Evolutionary conservation across 2,888 invertebrate species (phyloP).

Genomic region (Abrostola tripartita): DNA sequence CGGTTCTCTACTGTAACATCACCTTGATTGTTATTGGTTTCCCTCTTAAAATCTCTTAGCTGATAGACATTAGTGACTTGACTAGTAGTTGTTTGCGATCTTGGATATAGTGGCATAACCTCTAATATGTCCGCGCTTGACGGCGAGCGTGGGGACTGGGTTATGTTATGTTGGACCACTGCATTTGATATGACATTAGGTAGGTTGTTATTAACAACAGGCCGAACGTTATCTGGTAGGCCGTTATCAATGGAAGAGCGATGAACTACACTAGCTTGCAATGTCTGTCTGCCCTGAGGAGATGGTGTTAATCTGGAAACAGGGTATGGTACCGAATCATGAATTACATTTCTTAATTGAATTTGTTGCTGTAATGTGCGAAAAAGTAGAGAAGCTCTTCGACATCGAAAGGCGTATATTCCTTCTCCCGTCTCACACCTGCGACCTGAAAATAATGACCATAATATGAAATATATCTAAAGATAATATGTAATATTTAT

Average conservation of each 20-base stretch:
- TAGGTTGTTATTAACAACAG: constrained; percentile 68
- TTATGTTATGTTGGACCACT: constrained; percentile 63
- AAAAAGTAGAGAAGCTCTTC: constrained; percentile 95
- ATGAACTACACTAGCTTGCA: constrained; percentile 81
- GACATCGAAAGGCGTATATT: constrained; percentile 97
- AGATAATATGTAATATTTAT: not conserved
- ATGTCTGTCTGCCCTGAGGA: constrained; percentile 77
- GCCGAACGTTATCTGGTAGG: constrained; percentile 67
- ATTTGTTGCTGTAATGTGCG: constrained; percentile 95
- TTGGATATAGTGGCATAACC: constrained; percentile 85
- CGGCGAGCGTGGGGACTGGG: constrained; percentile 82
- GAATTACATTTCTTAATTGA: constrained; percentile 89
- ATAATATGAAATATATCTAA: too few species aligned
- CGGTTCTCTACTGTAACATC: constrained; percentile 62
- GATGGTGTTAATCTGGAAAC: constrained; percentile 77
- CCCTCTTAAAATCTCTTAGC: constrained; percentile 86
- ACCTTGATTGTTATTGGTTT: constrained; percentile 84
- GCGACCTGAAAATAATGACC: constrained; percentile 86
- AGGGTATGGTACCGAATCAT: constrained; percentile 78
- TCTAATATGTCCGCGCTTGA: constrained; percentile 88
- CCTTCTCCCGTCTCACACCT: constrained; percentile 97
- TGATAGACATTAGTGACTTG: constrained; percentile 88
- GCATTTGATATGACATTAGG: constrained; percentile 62
- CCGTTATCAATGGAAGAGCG: constrained; percentile 83
- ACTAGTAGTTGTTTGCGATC: constrained; percentile 72